Conservation (phyloP, 2,888 invertebrate genomes). For the Aphidoletes aphidimyza region DNA sequence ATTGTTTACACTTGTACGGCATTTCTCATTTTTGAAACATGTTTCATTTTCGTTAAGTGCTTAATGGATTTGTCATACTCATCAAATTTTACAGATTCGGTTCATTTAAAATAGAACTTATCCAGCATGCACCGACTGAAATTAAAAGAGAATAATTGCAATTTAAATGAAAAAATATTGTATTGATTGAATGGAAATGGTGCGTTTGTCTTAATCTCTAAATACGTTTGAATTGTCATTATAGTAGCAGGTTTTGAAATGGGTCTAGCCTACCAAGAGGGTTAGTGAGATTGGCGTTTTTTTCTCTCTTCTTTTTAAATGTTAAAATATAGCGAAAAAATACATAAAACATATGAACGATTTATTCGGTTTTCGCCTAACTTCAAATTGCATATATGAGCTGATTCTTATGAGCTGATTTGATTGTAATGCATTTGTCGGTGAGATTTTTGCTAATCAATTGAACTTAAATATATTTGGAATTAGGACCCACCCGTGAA, state of each 20-base stretch:
- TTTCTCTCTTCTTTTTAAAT: no score
- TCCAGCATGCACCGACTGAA: conserved; percentile 68
- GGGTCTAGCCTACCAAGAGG: no score
- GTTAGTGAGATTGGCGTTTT: no score
- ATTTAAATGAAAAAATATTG: background rate
- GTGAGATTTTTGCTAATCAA: background rate
- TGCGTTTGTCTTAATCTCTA: no score
- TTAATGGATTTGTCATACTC: background rate
- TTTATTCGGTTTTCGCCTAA: no score
- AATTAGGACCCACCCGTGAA: conserved; percentile 76
- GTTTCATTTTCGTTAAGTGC: background rate
- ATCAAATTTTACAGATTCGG: background rate
- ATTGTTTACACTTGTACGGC: background rate
- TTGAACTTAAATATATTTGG: conserved; percentile 65
- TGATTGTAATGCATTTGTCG: background rate
- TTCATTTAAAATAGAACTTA: conserved; percentile 59
- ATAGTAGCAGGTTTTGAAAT: no score
- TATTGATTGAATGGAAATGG: no score
- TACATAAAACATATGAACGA: no score
- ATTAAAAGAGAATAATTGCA: conserved; percentile 61
- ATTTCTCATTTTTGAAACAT: background rate
- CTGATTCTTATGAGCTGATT: background rate
- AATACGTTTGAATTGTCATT: background rate
- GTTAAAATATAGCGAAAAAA: no score
- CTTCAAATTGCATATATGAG: no score